Evolutionary conservation across 2,888 invertebrate species (phyloP).

Genomic region (Leistus spinibarbis): DNA sequence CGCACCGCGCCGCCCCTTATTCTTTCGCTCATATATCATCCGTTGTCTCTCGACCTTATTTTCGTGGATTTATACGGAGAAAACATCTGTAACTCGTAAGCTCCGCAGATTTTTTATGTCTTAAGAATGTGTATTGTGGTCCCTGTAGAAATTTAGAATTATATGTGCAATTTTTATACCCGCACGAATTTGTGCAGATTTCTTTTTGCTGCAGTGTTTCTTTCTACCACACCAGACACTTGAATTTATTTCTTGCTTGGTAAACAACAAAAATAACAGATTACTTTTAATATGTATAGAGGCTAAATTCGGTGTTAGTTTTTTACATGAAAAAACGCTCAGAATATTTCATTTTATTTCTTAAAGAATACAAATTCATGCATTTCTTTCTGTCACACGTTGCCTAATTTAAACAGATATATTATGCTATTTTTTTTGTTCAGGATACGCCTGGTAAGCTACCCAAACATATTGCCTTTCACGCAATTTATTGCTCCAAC

Average conservation of each 20-base stretch:
- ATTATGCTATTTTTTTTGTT: too few species aligned
- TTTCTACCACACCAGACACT: background rate
- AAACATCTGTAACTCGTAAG: constrained; percentile 36
- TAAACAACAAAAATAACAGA: background rate
- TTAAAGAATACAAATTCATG: too few species aligned
- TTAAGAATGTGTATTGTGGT: background rate
- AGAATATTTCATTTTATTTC: too few species aligned
- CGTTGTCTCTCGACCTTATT: constrained; percentile 33
- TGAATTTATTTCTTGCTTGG: background rate
- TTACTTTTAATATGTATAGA: background rate
- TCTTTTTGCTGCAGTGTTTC: background rate
- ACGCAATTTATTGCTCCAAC: too few species aligned
- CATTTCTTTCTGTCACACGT: too few species aligned
- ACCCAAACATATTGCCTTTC: too few species aligned
- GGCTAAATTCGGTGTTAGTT: background rate
- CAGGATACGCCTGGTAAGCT: too few species aligned
- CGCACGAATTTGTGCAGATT: background rate
- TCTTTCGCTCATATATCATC: constrained; percentile 25
- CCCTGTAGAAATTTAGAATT: background rate
- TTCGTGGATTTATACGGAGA: constrained; percentile 31
- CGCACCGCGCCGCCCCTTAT: background rate
- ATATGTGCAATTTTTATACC: background rate
- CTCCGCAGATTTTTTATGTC: constrained; percentile 35
- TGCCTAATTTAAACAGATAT: too few species aligned
- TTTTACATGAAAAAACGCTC: too few species aligned